phyloP scores from a whole-genome alignment of 2,113 vertebrate species.

The Callionymus lyra region DNA sequence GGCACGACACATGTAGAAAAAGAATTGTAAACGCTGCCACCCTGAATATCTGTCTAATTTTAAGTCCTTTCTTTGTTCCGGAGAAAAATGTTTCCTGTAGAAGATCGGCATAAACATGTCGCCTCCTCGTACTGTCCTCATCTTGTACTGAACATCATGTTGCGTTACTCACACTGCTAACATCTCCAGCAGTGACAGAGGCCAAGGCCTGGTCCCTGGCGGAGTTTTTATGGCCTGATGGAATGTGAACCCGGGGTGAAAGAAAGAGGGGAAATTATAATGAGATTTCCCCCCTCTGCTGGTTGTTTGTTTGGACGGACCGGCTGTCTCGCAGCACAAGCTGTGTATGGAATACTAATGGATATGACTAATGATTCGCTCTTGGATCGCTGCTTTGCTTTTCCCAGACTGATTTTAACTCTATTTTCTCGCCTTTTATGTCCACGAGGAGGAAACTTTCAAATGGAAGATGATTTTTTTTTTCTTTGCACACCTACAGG shows the following conservation, averaged over 20 bases:
- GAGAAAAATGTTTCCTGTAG: no score
- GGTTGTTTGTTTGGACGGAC: conserved; percentile 57
- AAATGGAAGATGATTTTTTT: neutral
- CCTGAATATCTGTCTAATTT: no score
- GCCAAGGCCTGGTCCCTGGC: conserved; percentile 18
- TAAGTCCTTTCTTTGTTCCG: no score
- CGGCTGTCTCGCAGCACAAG: conserved; percentile 52
- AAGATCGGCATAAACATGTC: no score
- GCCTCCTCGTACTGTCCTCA: conserved; percentile 3
- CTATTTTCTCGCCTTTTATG: conserved; percentile 3
- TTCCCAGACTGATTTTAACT: conserved; percentile 4
- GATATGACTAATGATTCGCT: conserved; percentile 41
- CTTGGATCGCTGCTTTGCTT: no score
- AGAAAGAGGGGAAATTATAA: conserved; percentile 41
- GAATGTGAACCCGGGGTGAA: conserved; percentile 50
- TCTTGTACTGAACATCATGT: conserved; percentile 30
- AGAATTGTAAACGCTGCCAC: no score
- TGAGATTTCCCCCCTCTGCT: conserved; percentile 44
- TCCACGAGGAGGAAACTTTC: no score
- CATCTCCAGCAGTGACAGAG: conserved; percentile 32
- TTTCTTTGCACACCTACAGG: no score
- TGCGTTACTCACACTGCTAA: conserved; percentile 20
- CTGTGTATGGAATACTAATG: conserved; percentile 59
- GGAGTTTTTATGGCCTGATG: conserved; percentile 43
- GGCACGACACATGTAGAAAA: no score